These are phyloP conservation scores for Zelostemma sp. DNA, from an alignment of 1,140 invertebrate genomes.

Conservation along the genomic window DNA sequence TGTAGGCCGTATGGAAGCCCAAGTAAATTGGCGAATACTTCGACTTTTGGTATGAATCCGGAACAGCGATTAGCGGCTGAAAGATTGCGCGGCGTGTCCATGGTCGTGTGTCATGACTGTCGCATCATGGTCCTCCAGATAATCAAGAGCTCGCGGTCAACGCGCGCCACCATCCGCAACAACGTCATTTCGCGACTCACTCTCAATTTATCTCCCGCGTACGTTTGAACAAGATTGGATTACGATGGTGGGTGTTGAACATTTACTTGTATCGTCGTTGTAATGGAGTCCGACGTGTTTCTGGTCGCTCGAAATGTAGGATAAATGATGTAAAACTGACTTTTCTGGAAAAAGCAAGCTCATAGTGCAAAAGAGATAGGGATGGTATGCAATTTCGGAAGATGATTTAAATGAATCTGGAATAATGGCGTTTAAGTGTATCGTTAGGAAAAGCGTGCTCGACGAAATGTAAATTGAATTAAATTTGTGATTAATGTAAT, in stretches of 20 bases:
- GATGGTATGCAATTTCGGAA: background rate
- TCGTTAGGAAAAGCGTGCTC: no score
- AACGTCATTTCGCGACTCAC: constrained; percentile 84
- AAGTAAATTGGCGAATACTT: constrained; percentile 53
- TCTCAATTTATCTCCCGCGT: constrained; percentile 84
- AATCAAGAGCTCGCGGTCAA: constrained; percentile 86
- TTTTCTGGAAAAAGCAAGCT: no score
- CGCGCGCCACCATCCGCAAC: constrained; percentile 82
- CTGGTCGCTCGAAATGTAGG: background rate
- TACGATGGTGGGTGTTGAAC: background rate
- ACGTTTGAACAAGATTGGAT: constrained; percentile 61
- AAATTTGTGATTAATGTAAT: no score
- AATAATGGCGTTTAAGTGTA: no score
- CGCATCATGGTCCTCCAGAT: constrained; percentile 94
- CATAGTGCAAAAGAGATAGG: background rate
- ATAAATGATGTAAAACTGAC: background rate
- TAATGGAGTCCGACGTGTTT: background rate
- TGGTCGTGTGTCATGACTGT: constrained; percentile 94
- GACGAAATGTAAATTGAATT: no score
- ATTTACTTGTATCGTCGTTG: background rate
- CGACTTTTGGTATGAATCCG: constrained; percentile 53
- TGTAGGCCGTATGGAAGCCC: constrained; percentile 57
- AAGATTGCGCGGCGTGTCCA: constrained; percentile 81
- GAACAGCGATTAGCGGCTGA: constrained; percentile 69
- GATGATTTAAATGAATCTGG: background rate